Conservation (phyloP, 37 sponge, comb jelly and placozoan species). For the Aphrocallistes beatrix region DNA sequence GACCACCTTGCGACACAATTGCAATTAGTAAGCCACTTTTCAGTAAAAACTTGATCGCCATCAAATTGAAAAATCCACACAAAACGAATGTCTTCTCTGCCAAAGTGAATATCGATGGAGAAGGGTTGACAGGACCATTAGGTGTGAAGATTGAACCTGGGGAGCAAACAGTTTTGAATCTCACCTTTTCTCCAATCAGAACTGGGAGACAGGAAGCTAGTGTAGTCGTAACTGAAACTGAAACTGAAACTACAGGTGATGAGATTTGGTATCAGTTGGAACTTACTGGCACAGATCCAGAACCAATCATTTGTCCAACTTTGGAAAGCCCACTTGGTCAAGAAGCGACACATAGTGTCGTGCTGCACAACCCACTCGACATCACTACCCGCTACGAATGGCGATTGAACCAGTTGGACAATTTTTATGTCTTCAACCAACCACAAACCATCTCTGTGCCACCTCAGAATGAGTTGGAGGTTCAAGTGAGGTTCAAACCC, state of each 20-base stretch:
- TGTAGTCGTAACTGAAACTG: neutral
- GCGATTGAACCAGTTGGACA: neutral
- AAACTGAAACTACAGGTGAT: slow-evolving; percentile 36
- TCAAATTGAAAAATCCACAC: neutral
- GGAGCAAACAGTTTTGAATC: neutral
- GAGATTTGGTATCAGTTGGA: slow-evolving; percentile 71
- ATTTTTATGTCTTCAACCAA: slow-evolving; percentile 5
- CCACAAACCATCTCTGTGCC: neutral
- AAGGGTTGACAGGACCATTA: neutral
- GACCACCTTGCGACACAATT: neutral
- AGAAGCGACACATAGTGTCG: slow-evolving; percentile 22
- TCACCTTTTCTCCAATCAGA: slow-evolving; percentile 1
- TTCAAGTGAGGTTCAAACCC: neutral
- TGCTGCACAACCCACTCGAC: neutral
- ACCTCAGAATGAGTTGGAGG: neutral
- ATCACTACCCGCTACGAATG: neutral
- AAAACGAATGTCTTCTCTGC: neutral
- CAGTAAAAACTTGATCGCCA: neutral
- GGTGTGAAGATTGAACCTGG: neutral
- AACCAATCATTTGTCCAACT: slow-evolving; percentile 32
- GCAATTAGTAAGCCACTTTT: neutral
- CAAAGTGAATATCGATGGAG: neutral
- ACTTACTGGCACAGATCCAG: slow-evolving; percentile 50
- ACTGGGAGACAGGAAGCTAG: neutral
- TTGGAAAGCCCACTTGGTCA: slow-evolving; percentile 60